Evolutionary conservation across 35 echinoderm and acorn worm species (phyloP), one percentile per base, ranked within the genome.

Genomic region (Stichopus chloronotus): DNA sequence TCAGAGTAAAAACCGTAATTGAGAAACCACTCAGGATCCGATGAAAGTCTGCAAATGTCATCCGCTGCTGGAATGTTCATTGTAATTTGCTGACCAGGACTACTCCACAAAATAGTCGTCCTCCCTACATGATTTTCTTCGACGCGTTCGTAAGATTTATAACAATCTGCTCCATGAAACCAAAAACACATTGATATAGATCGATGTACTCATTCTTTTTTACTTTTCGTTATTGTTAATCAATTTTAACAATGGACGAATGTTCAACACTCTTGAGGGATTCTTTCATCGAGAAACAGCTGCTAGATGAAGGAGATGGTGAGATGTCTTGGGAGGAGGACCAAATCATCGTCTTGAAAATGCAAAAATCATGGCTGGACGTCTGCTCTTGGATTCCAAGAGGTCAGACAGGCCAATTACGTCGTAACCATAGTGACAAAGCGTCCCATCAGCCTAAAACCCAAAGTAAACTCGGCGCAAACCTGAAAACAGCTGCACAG

Each of bases 261-360:
- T 88, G 86, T 61, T 60, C 86, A 2, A 30, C 86, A n/a, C 86
- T 88, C 5, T 8, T 88, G n/a, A 56, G 86, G 61, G 86, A 88
- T 61, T 88, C 86, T 14, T 88, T 60, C 61, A 88, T 88, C 23
- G 86, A 88, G 57, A 69, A 57, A 24, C 57, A 69, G 24, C 86
- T 88, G 12, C 58, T 88, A 23, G 61, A 60, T 11, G 57, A 25
- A 60, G 8, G 23, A 58, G 86, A 88, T 10, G 21, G 61, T 63
- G 57, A 69, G 7, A 9, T 58, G n/a, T 17, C 86, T 12, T 63
- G 57, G 61, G 9, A 88, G 11, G 57, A 63, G 11, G 58, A 88
- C 25, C 57, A 63, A 88, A 63, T 63, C 61, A 54, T 88, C 57
- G 12, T 11, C 9, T 16, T 60, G 20, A 88, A 88, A 9, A 16